Conservation (phyloP, 2,888 invertebrate species). For the Cybosia mesomella region DNA sequence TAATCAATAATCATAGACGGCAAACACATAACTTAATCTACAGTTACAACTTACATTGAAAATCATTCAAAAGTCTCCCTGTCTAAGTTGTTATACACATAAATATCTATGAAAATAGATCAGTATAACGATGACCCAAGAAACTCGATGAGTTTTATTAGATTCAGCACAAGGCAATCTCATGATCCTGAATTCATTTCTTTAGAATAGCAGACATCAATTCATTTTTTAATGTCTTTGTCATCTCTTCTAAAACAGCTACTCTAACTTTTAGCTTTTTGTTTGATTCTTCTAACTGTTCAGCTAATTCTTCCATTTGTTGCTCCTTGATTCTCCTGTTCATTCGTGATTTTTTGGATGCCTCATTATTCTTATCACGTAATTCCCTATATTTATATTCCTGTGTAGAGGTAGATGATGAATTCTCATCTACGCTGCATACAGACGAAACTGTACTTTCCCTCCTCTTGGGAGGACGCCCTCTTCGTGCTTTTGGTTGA, state of each 20-base stretch:
- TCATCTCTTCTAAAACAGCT: slow-evolving; percentile 89
- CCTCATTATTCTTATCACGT: slow-evolving; percentile 92
- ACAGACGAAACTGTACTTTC: slow-evolving; percentile 79
- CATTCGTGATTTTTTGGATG: slow-evolving; percentile 91
- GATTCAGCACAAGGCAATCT: slow-evolving; percentile 39
- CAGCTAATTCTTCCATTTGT: slow-evolving; percentile 85
- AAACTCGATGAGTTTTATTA: slow-evolving; percentile 57
- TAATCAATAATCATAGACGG: slow-evolving; percentile 43
- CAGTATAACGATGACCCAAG: slow-evolving; percentile 50
- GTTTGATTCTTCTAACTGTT: slow-evolving; percentile 88
- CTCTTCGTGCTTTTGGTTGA: slow-evolving; percentile 79
- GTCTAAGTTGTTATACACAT: slow-evolving; percentile 27
- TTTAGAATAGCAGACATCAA: slow-evolving; percentile 89
- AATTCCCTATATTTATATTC: slow-evolving; percentile 89
- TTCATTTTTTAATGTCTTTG: slow-evolving; percentile 88
- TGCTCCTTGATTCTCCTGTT: slow-evolving; percentile 88
- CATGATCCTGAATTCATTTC: slow-evolving; percentile 67
- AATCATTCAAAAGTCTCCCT: slow-evolving; percentile 30
- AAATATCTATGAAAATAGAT: slow-evolving; percentile 59
- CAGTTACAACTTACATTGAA: slow-evolving; percentile 38
- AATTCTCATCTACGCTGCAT: slow-evolving; percentile 79
- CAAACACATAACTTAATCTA: slow-evolving; percentile 32
- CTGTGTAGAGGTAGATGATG: slow-evolving; percentile 72
- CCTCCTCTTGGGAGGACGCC: slow-evolving; percentile 86
- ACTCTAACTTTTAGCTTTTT: slow-evolving; percentile 89